phyloP scores from a whole-genome alignment of 2,888 invertebrate genomes.

The Ptychoptera contaminata region DNA sequence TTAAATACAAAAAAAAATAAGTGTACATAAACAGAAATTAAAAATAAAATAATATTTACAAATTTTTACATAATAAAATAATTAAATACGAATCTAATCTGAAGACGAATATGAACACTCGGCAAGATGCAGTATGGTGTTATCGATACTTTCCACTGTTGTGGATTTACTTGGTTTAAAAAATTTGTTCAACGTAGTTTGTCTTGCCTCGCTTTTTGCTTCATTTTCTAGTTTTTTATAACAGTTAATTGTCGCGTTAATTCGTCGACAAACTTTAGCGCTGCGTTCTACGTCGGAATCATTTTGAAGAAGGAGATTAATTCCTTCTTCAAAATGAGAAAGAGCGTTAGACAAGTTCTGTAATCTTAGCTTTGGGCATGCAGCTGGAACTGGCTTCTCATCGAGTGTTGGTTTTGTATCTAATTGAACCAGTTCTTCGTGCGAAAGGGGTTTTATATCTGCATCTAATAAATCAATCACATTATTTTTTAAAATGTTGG shows the following conservation, averaged over 20 bases:
- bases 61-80: too few relatives aligned
- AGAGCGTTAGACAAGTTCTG: slow-evolving; percentile 12
- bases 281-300: slow-evolving; percentile 12
- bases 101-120: too few relatives aligned
- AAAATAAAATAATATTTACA: too few relatives aligned
- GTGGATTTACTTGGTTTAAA: slow-evolving; percentile 7
- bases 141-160: too few relatives aligned
- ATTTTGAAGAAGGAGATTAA: slow-evolving; percentile 10
- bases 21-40: too few relatives aligned
- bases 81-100: too few relatives aligned
- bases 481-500: slow-evolving; percentile 10
- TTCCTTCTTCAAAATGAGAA: slow-evolving; percentile 7
- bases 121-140: too few relatives aligned
- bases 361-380: slow-evolving; percentile 11
- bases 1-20: too few relatives aligned
- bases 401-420: slow-evolving; percentile 14
- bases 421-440: slow-evolving; percentile 14
- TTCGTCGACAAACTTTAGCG: slow-evolving; percentile 11
- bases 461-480: slow-evolving; percentile 16
- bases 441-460: slow-evolving; percentile 16
- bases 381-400: slow-evolving; percentile 6
- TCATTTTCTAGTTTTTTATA: slow-evolving; percentile 11
- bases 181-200: slow-evolving; percentile 11
- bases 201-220: slow-evolving; percentile 11
- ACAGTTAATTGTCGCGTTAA: slow-evolving; percentile 13